Base-by-base conservation (phyloP, 2,888 invertebrate genomes). In the Caenorhabditis sinica region DNA sequence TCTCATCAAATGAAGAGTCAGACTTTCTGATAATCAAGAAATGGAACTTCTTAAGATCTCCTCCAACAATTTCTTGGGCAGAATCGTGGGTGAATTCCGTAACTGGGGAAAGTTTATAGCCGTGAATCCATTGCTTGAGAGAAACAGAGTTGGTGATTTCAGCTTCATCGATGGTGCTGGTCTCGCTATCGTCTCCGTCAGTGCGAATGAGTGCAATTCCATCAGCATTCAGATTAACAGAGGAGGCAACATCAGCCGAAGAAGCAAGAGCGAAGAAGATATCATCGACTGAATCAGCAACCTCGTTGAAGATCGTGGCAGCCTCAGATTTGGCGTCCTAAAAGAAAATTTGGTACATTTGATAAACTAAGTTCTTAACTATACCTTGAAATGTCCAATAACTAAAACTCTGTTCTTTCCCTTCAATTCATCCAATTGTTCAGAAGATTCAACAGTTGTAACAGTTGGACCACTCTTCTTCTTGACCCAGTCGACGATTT, bases 391-490 rank as follows among this genome's bases (percentile, higher is more conserved):
- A 95, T 96, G 96, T 93, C 97, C 97, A 93, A 98, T 94, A 86
- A 97, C 94, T 87, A 95, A 95, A 82, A 98, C 96, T 89, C 95
- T 95, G 90, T 95, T 95, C 36, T 95, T 95, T 45, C 95, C 96
- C 71, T 96, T 95, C 92, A 97, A 95, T 86, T 95, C 95, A 93
- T 96, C 96, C 71, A 96, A 95, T 86, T 96, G 96, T 74, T 96
- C 96, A 1, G 95, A 95, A 3, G 95, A 95, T 33, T 94, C 93
- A 36, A 98, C 93, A 86, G 95, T 95, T 88, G 95, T 95, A 9
- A 97, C 97, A 82, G 97, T 95, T 66, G 98, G 97, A 63, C 98
- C 98, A 92, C 96, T 96, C 95, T 98, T 98, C 95, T 98, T 98
- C 93, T 95, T 95, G 82, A 98, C 93, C 98, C 98, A 98, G 89